Base-by-base conservation (phyloP, 2,888 invertebrate species). In the Tetranychus truncatus region DNA sequence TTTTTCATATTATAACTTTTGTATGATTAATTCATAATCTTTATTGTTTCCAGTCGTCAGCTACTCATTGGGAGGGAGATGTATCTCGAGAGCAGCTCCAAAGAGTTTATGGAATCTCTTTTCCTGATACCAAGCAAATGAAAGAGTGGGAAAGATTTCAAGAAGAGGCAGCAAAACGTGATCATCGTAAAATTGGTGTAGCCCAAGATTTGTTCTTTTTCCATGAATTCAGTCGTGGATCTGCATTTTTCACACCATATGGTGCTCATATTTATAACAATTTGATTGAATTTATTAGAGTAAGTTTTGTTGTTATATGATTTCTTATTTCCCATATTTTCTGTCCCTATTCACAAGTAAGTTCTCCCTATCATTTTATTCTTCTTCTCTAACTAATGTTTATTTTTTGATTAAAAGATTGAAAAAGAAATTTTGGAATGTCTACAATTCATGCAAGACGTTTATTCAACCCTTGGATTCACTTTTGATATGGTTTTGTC, bases 291-390 rank as follows among this genome's bases (percentile, higher is more conserved):
- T 91, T 95, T 80, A 92, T 99, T 74, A 83, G 84, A 80, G 84
- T 84, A 78, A 71, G 71, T 44, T 71, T 34, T 34, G n/a, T n/a
- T n/a, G 34, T 5, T 5, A 34, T 34, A 34, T 34, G 5, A 34
- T n/a, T n/a, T n/a, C n/a, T n/a, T n/a, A n/a, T n/a, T n/a, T n/a
- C 97, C 24, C 99, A 99, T 81, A 96, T 99, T 75, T 99, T 99
- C 86, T 99, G 97, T 82, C 86, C 92, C 5, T 87, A 87, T 0
- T 91, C 91, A 75, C 87, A 86, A 82, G 85, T 86, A 76, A 45
- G 45, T 44, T 20, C 7, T 71, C 0, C 1, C 24, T 72, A 44
- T 8, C n/a, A 18, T 20, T 71, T 8, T 6, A 24, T 24, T 24
- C 24, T 24, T 20, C 1, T n/a, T 34, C 21, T 71, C 15, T 7